Percentiles rank a stretch among this genome's conserved stretches.
These are phyloP conservation scores for Drosophila ustulata DNA, from an alignment of 2,888 invertebrate genomes.

Conservation along the genomic window DNA sequence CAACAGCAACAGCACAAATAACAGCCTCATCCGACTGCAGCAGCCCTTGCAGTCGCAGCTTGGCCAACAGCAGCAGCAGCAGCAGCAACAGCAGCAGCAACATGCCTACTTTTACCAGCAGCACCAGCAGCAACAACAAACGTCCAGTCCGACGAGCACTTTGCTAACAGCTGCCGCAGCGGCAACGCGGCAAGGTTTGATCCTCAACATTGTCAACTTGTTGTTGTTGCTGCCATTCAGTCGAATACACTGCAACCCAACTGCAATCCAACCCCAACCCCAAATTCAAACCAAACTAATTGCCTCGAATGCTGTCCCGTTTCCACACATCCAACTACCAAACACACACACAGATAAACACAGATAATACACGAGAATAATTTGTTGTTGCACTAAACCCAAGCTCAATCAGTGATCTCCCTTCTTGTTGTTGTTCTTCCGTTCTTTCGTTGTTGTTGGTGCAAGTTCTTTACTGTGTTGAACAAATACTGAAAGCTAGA, in stretches of 20 bases:
- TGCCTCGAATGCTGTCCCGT: slow-evolving; percentile 32
- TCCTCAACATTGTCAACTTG: slow-evolving; percentile 50
- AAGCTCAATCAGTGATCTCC: slow-evolving; percentile 35
- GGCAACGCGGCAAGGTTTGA: slow-evolving; percentile 86
- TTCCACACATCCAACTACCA: slow-evolving; percentile 4
- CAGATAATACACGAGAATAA: slow-evolving; percentile 30
- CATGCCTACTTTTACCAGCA: slow-evolving; percentile 46
- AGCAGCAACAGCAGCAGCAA: slow-evolving; percentile 53
- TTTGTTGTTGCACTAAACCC: slow-evolving; percentile 12
- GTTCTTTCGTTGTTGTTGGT: slow-evolving; percentile 53
- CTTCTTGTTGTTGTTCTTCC: slow-evolving; percentile 32
- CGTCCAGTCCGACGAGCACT: slow-evolving; percentile 66
- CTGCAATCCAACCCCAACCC: background rate
- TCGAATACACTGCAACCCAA: slow-evolving; percentile 45
- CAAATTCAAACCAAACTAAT: slow-evolving; percentile 38
- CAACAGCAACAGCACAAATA: slow-evolving; percentile 65
- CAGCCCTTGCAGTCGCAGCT: slow-evolving; percentile 47
- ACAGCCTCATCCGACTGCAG: slow-evolving; percentile 80
- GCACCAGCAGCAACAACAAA: slow-evolving; percentile 42
- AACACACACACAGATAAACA: slow-evolving; percentile 30
- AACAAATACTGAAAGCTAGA: slow-evolving; percentile 82
- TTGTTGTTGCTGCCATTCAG: slow-evolving; percentile 56
- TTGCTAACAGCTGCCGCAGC: slow-evolving; percentile 84
- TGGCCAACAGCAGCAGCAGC: slow-evolving; percentile 47
- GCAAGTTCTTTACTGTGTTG: slow-evolving; percentile 52